Base-by-base conservation (phyloP, 2,888 invertebrate genomes). In the Lissonota sp. region DNA sequence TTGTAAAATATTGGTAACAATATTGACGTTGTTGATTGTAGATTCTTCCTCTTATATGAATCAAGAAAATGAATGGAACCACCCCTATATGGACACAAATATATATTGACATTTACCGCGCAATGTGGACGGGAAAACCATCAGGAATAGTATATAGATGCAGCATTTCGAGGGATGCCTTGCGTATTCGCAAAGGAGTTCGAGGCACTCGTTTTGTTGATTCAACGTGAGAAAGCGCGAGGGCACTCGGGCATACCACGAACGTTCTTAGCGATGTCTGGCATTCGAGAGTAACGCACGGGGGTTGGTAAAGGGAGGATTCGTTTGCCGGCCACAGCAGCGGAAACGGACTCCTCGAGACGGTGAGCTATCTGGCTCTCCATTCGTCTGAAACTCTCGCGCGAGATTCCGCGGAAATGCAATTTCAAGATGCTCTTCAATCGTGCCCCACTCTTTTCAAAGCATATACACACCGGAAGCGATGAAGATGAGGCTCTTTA, bases 401-500 rank as follows among this genome's bases (percentile, higher is more conserved):
- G 58, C 64, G 83, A 80, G 83, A 86, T 83, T 82, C 79, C 76
- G 79, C 67, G 84, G 87, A 85, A 88, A 88, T 88, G 86, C 85
- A 87, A 86, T 88, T 88, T 88, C 85, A 72, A 80, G 81, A 80
- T 84, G 82, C 82, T 7, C 53, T 88, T 84, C 85, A 86, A 86
- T 79, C 82, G 69, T 58, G 40, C 64, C 6, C 0, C 14, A 8
- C 7, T 46, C 26, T 26, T 26, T 26, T 3, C 26, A 26, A 26
- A 26, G 26, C 26, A 26, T 26, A 26, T 26, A 26, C 26, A 26
- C 26, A 26, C 26, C 26, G 26, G 26, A 26, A 26, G 26, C 26
- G 57, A 71, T 73, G 84, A 84, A 80, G 82, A 84, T 83, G 83
- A 83, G 80, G 80, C 85, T 71, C 63, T 83, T 84, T 44, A 1